Base-by-base conservation (phyloP, 2,113 vertebrate genomes). In the Crypturellus undulatus region DNA sequence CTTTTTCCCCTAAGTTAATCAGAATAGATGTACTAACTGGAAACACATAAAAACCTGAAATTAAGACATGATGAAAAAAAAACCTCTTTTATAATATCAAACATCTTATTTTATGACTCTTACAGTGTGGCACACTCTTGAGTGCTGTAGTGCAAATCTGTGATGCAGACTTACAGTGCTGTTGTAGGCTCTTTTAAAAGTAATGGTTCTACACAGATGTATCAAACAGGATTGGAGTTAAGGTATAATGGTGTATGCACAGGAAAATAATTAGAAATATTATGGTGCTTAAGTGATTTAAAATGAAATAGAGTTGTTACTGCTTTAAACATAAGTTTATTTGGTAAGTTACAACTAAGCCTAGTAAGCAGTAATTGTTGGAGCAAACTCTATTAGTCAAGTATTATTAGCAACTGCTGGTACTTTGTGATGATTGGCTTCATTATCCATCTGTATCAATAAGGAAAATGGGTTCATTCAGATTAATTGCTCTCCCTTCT, bases 401-500 rank as follows among this genome's bases (percentile, higher is more conserved):
- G 6, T 47, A n/a, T 32, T 68, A 24, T 69, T 69, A 88, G 13
- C 26, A 72, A 30, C 26, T 72, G 22, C 36, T 51, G 65, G 24
- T 38, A 43, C 84, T 88, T 38, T 85, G 21, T 78, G 60, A 67
- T 84, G 6, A 49, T 84, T 43, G 11, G 72, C 72, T 73, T 93
- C 32, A 51, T 93, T 93, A 89, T 67, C 26, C 28, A 9, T 83
- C 43, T 52, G 2, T 85, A 82, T 69, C 63, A 82, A 71, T 71
- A 93, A 72, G 72, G 12, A 90, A 93, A 49, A 79, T 11, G 75
- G 42, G 12, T 10, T 84, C 16, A 73, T 78, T 89, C 22, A 71
- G 30, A 87, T 86, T 86, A 67, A 80, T 95, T 70, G 5, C 14
- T 91, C 15, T 90, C 71, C 34, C 81, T 87, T 85, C 72, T 84